Conservation (phyloP, 2,888 invertebrate genomes). For the Tyria jacobaeae region DNA sequence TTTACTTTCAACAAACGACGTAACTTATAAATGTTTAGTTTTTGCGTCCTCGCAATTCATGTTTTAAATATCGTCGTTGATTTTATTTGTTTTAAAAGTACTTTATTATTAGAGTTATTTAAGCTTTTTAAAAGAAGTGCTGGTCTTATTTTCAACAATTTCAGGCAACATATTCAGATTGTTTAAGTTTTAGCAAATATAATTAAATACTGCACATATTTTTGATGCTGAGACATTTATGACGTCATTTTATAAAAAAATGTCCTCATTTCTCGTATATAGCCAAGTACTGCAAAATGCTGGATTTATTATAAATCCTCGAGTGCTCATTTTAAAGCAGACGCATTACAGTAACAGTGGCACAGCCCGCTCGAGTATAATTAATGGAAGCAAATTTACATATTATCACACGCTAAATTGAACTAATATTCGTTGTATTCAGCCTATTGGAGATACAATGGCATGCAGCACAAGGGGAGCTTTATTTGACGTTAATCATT, state of each 20-base stretch:
- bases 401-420: constrained; percentile 73
- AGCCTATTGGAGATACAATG: constrained; percentile 44
- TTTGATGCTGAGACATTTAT: neutral
- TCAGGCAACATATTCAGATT: no score
- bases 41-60: no score
- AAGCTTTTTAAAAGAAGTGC: neutral
- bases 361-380: constrained; percentile 64
- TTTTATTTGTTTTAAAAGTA: neutral
- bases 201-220: neutral
- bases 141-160: no score
- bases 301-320: constrained; percentile 15
- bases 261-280: constrained; percentile 9
- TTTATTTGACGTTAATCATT: constrained; percentile 29
- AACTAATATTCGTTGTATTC: constrained; percentile 55
- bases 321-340: constrained; percentile 35
- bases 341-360: constrained; percentile 40
- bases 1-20: neutral
- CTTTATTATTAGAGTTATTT: neutral
- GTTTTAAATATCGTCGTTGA: neutral
- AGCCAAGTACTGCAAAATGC: constrained; percentile 3
- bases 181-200: no score
- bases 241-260: neutral
- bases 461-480: constrained; percentile 21
- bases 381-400: constrained; percentile 70
- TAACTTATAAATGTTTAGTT: neutral